phyloP scores from a whole-genome alignment of 2,888 invertebrate species.

The Drosophila birchii region DNA sequence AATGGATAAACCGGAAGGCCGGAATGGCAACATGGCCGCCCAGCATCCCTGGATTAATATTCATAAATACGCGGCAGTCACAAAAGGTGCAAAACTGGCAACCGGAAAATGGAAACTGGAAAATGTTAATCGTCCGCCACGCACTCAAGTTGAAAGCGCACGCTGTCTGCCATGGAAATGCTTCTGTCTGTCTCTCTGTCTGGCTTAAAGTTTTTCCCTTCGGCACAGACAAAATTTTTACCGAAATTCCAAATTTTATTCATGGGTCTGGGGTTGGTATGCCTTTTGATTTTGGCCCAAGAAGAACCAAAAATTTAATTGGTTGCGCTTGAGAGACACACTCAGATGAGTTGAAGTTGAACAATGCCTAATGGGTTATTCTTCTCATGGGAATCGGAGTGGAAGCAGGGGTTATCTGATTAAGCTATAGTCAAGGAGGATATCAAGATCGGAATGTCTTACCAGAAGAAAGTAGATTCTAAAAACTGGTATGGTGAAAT shows the following conservation, averaged over 20 bases:
- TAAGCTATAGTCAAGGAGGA: conserved; percentile 1
- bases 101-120: conserved; percentile 81
- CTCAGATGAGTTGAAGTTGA: conserved; percentile 36
- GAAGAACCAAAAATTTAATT: conserved; percentile 65
- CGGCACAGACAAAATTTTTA: conserved; percentile 30
- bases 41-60: conserved; percentile 67
- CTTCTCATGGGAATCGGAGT: conserved; percentile 30
- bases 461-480: conserved; percentile 2
- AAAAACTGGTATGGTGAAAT: too few species aligned
- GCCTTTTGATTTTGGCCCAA: conserved; percentile 27
- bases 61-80: conserved; percentile 68
- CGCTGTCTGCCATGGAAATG: conserved; percentile 57
- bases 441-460: conserved; percentile 30
- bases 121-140: conserved; percentile 78
- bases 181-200: conserved; percentile 44
- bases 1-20: conserved; percentile 51
- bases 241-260: conserved; percentile 57
- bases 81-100: conserved; percentile 54
- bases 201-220: conserved; percentile 51
- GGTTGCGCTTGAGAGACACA: conserved; percentile 69
- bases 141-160: conserved; percentile 76
- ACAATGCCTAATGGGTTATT: conserved; percentile 45
- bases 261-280: conserved; percentile 51
- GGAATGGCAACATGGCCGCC: conserved; percentile 32
- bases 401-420: conserved; percentile 28